Conservation (phyloP, 1,140 invertebrate species). For the Tachypleus tridentatus region DNA sequence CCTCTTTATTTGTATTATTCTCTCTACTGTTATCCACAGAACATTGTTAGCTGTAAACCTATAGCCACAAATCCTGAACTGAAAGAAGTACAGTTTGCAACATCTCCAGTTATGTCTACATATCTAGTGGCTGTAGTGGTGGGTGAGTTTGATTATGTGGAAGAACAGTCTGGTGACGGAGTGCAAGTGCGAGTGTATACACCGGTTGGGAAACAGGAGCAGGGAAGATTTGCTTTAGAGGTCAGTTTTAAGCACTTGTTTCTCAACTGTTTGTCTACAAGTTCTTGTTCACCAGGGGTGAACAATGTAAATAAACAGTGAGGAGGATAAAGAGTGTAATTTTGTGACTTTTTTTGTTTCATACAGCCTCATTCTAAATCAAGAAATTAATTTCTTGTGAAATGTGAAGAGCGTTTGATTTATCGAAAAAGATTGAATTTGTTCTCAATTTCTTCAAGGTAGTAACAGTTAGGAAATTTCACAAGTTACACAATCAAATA, state of each 20-base stretch:
- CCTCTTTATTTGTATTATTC: no score
- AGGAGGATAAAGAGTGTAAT: neutral
- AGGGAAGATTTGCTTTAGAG: conserved; percentile 80
- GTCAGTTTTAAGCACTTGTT: conserved; percentile 14
- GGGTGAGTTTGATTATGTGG: conserved; percentile 88
- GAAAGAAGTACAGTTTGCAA: conserved; percentile 58
- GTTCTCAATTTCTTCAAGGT: no score
- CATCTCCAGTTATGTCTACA: conserved; percentile 89
- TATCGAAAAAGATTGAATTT: no score
- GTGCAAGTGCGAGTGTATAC: conserved; percentile 75
- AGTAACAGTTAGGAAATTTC: no score
- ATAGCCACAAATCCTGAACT: conserved; percentile 27
- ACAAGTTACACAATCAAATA: no score
- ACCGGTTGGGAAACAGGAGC: conserved; percentile 78
- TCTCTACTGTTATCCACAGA: no score
- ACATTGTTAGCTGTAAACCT: no score
- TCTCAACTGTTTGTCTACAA: neutral
- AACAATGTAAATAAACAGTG: neutral
- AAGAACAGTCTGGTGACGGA: conserved; percentile 63
- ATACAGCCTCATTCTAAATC: no score
- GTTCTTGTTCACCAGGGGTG: neutral
- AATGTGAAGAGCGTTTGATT: no score
- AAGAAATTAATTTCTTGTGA: no score
- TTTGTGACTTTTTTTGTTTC: no score
- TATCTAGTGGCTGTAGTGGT: conserved; percentile 86